Conservation (phyloP, 2,797 vertebrate genomes). For the Ambastaia sidthimunki region DNA sequence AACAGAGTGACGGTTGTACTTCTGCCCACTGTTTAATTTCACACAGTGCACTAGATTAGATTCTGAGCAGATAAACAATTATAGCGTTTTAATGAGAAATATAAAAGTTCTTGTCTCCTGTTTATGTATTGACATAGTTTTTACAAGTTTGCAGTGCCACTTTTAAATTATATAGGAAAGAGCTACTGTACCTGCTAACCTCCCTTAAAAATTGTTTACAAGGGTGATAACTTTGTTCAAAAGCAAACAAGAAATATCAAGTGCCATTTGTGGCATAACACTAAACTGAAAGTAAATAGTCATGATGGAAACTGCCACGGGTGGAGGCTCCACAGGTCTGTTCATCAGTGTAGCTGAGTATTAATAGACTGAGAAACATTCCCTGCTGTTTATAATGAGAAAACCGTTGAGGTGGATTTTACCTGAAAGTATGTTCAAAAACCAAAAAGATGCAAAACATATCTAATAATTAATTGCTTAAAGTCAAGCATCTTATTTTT, state of each 20-base stretch:
- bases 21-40: constrained; percentile 8
- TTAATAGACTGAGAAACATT: constrained; percentile 19
- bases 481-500: background rate
- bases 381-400: constrained; percentile 32
- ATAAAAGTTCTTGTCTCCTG: background rate
- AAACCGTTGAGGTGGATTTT: constrained; percentile 31
- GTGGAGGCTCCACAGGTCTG: constrained; percentile 22
- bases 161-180: background rate
- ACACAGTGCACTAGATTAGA: background rate
- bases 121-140: background rate
- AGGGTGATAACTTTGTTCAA: background rate
- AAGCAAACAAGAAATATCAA: background rate
- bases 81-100: constrained; percentile 3
- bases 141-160: background rate
- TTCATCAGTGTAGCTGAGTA: constrained; percentile 8
- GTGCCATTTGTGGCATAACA: constrained; percentile 1
- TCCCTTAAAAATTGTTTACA: background rate
- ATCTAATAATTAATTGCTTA: background rate
- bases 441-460: background rate
- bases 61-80: background rate
- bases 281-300: constrained; percentile 6
- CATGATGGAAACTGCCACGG: constrained; percentile 12
- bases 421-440: constrained; percentile 23
- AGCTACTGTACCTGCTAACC: background rate
- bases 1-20: background rate